phyloP scores from a whole-genome alignment of 2,888 invertebrate genomes.

The Hipparchia sbordonii region DNA sequence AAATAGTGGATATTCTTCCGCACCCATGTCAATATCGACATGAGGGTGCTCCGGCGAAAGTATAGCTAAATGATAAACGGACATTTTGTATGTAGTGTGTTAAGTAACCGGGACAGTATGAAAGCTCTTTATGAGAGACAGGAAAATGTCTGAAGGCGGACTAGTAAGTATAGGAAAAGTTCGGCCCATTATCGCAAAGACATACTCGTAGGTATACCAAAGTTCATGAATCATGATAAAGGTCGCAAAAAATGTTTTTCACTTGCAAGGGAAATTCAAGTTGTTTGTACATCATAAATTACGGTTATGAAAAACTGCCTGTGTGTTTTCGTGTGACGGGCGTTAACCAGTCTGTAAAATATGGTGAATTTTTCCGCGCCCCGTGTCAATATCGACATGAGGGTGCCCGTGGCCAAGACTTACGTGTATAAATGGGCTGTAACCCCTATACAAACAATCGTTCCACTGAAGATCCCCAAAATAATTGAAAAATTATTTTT shows the following conservation, averaged over 20 bases:
- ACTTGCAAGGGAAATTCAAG: neutral
- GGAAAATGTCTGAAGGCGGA: neutral
- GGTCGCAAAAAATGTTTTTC: neutral
- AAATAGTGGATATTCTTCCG: conserved; percentile 49
- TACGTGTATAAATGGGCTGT: conserved; percentile 25
- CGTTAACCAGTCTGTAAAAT: conserved; percentile 47
- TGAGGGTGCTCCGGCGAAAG: conserved; percentile 37
- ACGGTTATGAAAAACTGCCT: neutral
- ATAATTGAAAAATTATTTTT: conserved; percentile 39
- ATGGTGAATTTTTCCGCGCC: conserved; percentile 48
- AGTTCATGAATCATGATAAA: neutral
- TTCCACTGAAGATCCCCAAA: conserved; percentile 35
- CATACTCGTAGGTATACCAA: too few species aligned
- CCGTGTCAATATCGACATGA: conserved; percentile 55
- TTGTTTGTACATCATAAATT: neutral
- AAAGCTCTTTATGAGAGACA: neutral
- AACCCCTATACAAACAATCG: conserved; percentile 37
- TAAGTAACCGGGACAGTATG: neutral
- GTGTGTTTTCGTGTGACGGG: conserved; percentile 12
- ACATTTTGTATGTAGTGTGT: conserved; percentile 15
- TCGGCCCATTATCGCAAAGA: neutral
- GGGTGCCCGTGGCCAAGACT: conserved; percentile 35
- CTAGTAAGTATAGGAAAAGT: neutral
- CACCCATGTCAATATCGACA: conserved; percentile 57
- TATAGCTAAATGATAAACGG: conserved; percentile 27